Evolutionary conservation across 1,140 invertebrate species (phyloP).

Genomic region (Apis florea): DNA sequence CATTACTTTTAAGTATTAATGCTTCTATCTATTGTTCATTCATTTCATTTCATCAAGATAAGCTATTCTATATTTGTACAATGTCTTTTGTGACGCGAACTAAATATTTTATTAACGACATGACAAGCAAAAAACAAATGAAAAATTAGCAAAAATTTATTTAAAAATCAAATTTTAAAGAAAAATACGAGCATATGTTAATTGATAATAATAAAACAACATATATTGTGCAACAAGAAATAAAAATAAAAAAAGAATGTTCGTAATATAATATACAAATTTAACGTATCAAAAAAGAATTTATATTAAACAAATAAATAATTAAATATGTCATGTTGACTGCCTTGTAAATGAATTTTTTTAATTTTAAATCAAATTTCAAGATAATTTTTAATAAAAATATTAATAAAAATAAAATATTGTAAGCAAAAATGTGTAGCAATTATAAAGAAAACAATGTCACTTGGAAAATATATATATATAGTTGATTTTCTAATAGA

Average conservation of each 20-base stretch:
- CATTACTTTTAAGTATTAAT: no score
- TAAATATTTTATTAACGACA: not conserved
- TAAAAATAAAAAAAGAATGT: not conserved
- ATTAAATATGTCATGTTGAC: not conserved
- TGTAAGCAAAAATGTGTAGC: no score
- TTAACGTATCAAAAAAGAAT: not conserved
- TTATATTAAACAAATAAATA: not conserved
- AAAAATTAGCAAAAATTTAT: not conserved
- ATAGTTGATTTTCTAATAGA: not conserved
- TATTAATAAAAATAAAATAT: no score
- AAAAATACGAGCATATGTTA: not conserved
- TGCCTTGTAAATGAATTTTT: not conserved
- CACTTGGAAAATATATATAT: no score
- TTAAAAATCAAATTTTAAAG: not conserved
- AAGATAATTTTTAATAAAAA: no score
- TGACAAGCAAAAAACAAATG: not conserved
- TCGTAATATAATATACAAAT: not conserved
- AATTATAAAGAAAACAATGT: no score
- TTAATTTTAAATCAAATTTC: no score
- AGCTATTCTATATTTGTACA: not conserved
- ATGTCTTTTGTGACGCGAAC: not conserved
- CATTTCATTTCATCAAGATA: not conserved
- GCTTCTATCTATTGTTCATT: no score
- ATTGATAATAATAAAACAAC: not conserved
- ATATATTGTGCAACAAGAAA: not conserved